A percentile compares a stretch with the other conserved stretches of the same genome.
These are phyloP conservation scores for Cheilosia impressa DNA, from an alignment of 2,888 invertebrate genomes.

Conservation along the genomic window DNA sequence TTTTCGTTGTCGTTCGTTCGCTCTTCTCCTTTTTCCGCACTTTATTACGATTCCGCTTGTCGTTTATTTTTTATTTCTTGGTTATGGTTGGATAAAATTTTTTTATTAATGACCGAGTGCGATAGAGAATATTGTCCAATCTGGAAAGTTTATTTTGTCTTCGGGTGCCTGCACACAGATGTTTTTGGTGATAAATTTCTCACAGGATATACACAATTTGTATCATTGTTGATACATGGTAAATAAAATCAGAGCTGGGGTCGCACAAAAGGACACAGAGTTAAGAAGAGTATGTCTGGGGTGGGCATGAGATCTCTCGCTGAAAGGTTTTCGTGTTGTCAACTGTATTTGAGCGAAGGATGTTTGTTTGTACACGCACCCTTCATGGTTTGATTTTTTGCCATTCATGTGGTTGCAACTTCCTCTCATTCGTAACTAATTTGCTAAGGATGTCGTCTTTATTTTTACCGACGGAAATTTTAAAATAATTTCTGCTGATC, in stretches of 20 bases:
- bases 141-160: slow-evolving; percentile 72
- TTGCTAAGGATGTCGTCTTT: slow-evolving; percentile 21
- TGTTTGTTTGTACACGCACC: slow-evolving; percentile 54
- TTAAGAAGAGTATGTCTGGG: neutral
- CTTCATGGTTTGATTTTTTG: slow-evolving; percentile 36
- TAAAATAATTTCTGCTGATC: slow-evolving; percentile 54
- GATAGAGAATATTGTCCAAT: slow-evolving; percentile 57
- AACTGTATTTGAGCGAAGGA: slow-evolving; percentile 29
- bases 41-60: slow-evolving; percentile 29
- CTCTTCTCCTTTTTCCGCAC: neutral
- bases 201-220: slow-evolving; percentile 71
- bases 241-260: slow-evolving; percentile 63
- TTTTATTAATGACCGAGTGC: slow-evolving; percentile 67
- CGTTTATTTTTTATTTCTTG: slow-evolving; percentile 41
- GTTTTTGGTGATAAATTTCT: slow-evolving; percentile 78
- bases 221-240: slow-evolving; percentile 70
- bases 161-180: slow-evolving; percentile 76
- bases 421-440: slow-evolving; percentile 48
- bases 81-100: slow-evolving; percentile 52
- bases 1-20: slow-evolving; percentile 23
- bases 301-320: slow-evolving; percentile 16
- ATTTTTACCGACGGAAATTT: slow-evolving; percentile 8
- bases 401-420: slow-evolving; percentile 22
- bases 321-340: slow-evolving; percentile 38
- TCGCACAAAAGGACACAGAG: slow-evolving; percentile 28